Evolutionary conservation across 2,888 invertebrate species (phyloP), one percentile per base, ranked within the genome.

Genomic region (Chaitophorus viminalis): DNA sequence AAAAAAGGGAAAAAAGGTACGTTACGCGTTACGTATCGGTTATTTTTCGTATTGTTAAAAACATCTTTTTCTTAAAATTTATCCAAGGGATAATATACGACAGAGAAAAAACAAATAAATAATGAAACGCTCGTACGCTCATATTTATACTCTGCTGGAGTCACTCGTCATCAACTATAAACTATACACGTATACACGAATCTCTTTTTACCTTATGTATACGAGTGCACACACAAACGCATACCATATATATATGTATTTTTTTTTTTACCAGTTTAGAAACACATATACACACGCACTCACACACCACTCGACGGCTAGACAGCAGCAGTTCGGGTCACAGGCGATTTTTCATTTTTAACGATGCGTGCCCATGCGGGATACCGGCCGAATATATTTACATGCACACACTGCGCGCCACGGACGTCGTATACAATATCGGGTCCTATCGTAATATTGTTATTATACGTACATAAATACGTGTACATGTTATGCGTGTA

Each of bases 321-420:
- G 84, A 77, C 84, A 33, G 25, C 46, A 46, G 46, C 76, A 9
- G 70, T 54, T 65, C 54, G 87, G 74, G 87, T 86, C 87, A 78
- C 87, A 39, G 81, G 87, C 87, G 74, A 87, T 87, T 87, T 87
- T 87, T 87, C 87, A 87, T 87, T 87, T 87, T 87, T 87, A 87
- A 87, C 87, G 87, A 87, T 87, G 87, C 75, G 86, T 79, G 86
- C 86, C 86, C 86, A 81, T 70, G 87, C 87, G 87, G 87, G 87
- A 87, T 87, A 87, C 87, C 87, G 81, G 78, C 79, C 74, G 79
- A 72, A 68, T 78, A 79, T 74, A 74, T 79, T 72, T 70, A 86
- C 79, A 79, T 79, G 79, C 74, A 74, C 79, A 70, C 84, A 18
- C 68, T 21, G 65, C 65, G 39, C 52, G 52, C 77, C 25, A 77